Percentiles rank a stretch among this genome's conserved stretches.
phyloP scores from a whole-genome alignment of 2,113 vertebrate genomes.

The chimpanzee (Pan troglodytes) region DNA sequence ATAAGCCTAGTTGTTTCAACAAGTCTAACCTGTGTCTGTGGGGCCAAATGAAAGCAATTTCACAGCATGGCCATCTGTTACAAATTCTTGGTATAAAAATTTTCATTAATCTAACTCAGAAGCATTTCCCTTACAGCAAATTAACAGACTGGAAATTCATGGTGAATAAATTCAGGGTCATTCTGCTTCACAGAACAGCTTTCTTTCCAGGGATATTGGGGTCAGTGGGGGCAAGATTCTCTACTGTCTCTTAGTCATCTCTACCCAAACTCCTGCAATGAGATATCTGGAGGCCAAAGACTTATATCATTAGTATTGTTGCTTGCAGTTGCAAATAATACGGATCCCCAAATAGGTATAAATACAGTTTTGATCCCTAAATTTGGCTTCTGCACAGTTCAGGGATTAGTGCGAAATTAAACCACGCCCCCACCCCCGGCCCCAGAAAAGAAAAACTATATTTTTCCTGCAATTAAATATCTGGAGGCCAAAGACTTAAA shows the following conservation, averaged over 20 bases:
- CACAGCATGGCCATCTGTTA: constrained; percentile 50
- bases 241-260: not conserved
- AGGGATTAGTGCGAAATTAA: not conserved
- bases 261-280: not conserved
- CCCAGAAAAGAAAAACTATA: not conserved
- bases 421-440: too few relatives aligned
- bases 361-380: not conserved
- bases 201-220: not conserved
- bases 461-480: not conserved
- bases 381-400: not conserved
- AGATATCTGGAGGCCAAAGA: not conserved
- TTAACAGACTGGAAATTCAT: constrained; percentile 55
- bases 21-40: constrained; percentile 25
- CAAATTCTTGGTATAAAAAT: constrained; percentile 52
- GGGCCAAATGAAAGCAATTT: not conserved
- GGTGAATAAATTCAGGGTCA: constrained; percentile 48
- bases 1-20: constrained; percentile 35
- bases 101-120: constrained; percentile 55
- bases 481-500: not conserved
- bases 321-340: not conserved
- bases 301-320: not conserved
- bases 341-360: not conserved
- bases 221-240: not conserved
- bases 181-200: not conserved
- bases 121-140: constrained; percentile 21